These are phyloP conservation scores for Apis dorsata DNA, from an alignment of 1,140 invertebrate genomes.

Conservation along the genomic window DNA sequence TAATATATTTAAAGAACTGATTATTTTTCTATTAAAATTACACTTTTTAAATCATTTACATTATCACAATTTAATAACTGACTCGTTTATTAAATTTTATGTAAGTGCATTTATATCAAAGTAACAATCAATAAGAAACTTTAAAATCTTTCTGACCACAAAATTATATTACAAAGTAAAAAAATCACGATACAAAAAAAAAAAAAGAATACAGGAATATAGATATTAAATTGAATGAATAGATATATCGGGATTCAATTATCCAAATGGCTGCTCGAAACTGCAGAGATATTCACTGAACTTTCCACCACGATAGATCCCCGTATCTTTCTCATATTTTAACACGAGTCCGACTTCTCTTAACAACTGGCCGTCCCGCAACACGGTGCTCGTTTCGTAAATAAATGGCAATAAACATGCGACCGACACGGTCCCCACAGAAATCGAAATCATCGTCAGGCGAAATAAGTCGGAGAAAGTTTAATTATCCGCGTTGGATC, in stretches of 20 bases:
- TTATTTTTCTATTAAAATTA: too few species aligned
- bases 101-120: too few species aligned
- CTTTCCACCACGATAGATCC: not conserved
- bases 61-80: too few species aligned
- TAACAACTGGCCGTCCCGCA: not conserved
- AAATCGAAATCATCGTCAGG: not conserved
- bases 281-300: not conserved
- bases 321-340: not conserved
- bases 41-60: too few species aligned
- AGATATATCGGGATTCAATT: not conserved
- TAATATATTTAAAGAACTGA: too few species aligned
- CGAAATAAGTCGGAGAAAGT: slow-evolving; percentile 35
- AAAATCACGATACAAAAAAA: too few species aligned
- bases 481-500: slow-evolving; percentile 29
- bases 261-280: not conserved
- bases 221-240: not conserved
- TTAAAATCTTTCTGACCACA: too few species aligned
- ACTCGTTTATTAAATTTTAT: too few species aligned
- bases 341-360: not conserved
- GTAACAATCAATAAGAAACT: too few species aligned
- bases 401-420: slow-evolving; percentile 33
- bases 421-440: not conserved
- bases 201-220: too few species aligned
- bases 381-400: not conserved
- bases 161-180: too few species aligned